Evolutionary conservation across 1,140 invertebrate species (phyloP).

Genomic region (Dysdera silvatica): DNA sequence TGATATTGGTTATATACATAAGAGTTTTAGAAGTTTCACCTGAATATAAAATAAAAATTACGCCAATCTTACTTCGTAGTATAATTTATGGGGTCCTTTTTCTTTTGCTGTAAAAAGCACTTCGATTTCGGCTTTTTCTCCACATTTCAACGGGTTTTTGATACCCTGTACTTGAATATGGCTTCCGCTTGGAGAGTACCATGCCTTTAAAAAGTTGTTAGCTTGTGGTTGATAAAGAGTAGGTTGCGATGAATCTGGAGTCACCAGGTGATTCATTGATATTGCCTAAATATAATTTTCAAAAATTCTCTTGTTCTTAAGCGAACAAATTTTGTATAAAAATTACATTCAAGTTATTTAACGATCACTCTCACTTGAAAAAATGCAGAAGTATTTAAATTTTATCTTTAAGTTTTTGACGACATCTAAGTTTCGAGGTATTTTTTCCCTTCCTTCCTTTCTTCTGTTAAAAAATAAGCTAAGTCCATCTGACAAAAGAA

Average conservation of each 20-base stretch:
- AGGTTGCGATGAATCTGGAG: not conserved
- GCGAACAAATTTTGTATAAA: too few relatives aligned
- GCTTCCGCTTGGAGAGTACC: slow-evolving; percentile 43
- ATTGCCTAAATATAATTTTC: slow-evolving; percentile 14
- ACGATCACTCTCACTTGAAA: too few relatives aligned
- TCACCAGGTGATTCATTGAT: slow-evolving; percentile 5
- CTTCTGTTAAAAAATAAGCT: too few relatives aligned
- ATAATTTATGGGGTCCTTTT: slow-evolving; percentile 35
- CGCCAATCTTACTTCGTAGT: slow-evolving; percentile 39
- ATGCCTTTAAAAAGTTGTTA: slow-evolving; percentile 16
- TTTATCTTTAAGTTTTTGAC: too few relatives aligned
- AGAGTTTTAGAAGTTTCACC: not conserved
- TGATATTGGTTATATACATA: too few relatives aligned
- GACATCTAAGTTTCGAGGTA: too few relatives aligned
- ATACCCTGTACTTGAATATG: slow-evolving; percentile 39
- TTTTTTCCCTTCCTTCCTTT: too few relatives aligned
- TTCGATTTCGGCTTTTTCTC: slow-evolving; percentile 31
- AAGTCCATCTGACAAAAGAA: too few relatives aligned
- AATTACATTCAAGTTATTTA: too few relatives aligned
- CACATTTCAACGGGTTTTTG: slow-evolving; percentile 34
- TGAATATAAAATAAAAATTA: slow-evolving; percentile 16
- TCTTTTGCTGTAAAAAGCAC: slow-evolving; percentile 38
- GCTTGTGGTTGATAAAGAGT: not conserved
- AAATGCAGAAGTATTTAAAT: too few relatives aligned
- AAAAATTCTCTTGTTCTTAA: too few relatives aligned